Base-by-base conservation (phyloP, 2,888 invertebrate species). In the Rhamnusium bicolor region DNA sequence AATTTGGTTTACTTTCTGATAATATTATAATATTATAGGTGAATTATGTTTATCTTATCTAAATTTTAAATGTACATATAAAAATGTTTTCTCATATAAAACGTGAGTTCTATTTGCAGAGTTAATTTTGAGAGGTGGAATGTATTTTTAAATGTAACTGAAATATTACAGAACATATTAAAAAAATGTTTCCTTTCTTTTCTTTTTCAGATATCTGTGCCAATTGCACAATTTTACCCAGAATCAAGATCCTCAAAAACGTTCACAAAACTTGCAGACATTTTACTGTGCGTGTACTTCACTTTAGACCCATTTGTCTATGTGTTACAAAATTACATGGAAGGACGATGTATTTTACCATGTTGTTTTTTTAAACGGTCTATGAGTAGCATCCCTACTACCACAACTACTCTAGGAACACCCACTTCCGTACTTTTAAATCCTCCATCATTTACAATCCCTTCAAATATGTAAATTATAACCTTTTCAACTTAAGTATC, bases 271-370 rank as follows among this genome's bases (percentile, higher is more conserved):
- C 82, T 92, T 12, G 94, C 95, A 1, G 95, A 96, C 85, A 87
- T 94, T 69, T 89, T 95, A 71, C 92, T 96, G 89, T 92, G 94
- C 63, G 87, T 95, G 65, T 96, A 96, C 88, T 96, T 96, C 87
- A 93, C 94, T 29, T 90, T 95, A 75, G 94, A 96, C 88, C 96
- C 96, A 1, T 94, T 94, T 81, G 92, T 96, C 68, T 96, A 96
- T 87, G 95, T 96, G 61, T 89, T 95, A 27, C 91, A 94, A 86
- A 90, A 94, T 72, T 90, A 90, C 71, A 89, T 90, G 32, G 87
- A 87, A 76, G 82, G 84, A 27, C 81, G 81, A 69, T 80, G 79
- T 40, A 76, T 79, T 24, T 73, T 81, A 24, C 75, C 70, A 18
- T 83, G 83, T 66, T 83, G 83, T 69, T 78, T 73, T 68, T 75